Conservation (phyloP, 2,113 vertebrate species). For the Charadrius vociferus region DNA sequence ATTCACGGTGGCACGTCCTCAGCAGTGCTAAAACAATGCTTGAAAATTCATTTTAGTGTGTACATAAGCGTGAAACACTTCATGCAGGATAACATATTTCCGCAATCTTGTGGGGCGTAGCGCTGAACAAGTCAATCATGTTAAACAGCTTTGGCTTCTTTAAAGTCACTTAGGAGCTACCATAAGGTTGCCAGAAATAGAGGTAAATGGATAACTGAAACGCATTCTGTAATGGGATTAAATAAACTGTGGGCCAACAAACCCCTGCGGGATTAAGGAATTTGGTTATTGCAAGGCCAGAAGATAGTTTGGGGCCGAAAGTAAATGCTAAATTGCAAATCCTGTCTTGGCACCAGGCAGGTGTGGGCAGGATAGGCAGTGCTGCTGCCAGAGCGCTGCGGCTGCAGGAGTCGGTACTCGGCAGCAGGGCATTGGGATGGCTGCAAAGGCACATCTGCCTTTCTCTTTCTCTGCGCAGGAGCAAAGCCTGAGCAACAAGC, state of each 20-base stretch:
- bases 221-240: neutral
- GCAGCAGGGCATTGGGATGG: neutral
- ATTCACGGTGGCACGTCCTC: neutral
- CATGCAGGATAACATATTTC: neutral
- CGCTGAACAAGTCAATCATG: neutral
- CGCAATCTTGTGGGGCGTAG: neutral
- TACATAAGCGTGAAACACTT: neutral
- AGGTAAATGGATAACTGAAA: neutral
- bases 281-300: neutral
- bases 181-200: neutral
- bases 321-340: neutral
- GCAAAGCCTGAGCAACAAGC: neutral
- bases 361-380: accelerated
- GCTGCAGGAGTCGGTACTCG: neutral
- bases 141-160: neutral
- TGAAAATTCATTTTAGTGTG: neutral
- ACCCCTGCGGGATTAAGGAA: neutral
- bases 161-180: neutral
- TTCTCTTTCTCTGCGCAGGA: neutral
- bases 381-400: neutral
- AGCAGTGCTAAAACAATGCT: neutral
- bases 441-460: neutral
- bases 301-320: neutral
- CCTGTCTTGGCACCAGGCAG: neutral
- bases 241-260: neutral